Base-by-base conservation (phyloP, 2,113 vertebrate genomes). In the Oreochromis spilurus region DNA sequence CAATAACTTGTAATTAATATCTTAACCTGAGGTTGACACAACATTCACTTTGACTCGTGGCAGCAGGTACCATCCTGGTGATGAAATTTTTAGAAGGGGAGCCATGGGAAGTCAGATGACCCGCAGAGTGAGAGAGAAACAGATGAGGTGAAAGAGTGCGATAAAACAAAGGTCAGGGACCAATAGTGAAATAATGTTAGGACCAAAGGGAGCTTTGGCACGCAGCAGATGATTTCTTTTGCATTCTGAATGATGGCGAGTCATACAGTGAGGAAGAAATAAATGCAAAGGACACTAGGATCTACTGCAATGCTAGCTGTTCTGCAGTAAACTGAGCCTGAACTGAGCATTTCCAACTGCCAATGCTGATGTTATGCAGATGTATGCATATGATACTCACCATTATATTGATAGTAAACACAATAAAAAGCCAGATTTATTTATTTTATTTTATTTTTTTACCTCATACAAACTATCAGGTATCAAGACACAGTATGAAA, bases 61-160 rank as follows among this genome's bases (percentile, higher is more conserved):
- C 90, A 84, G 79, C 83, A 84, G 89, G 90, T 84, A 85, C 77
- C 83, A 24, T 60, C 40, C 55, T 60, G 80, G 58, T 90, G 89
- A 93, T 95, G 75, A 93, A 55, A 89, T 81, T 90, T 94, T 92
- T 78, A 93, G 88, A 65, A 90, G 84, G 45, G 19, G 55, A 79
- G 38, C 87, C 70, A 38, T 60, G 26, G 87, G 91, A 92, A 60
- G 82, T 82, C 79, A 8, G 85, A 55, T 48, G 9, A 81, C 89
- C 88, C 77, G 58, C 88, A 48, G 87, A 80, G 87, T 50, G 79
- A 57, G 31, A 82, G 77, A 48, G 34, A 81, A 50, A 87, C 11
- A 87, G 65, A 38, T 31, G 6, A 29, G 57, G 58, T 14, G 55
- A 72, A 81, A 65, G 31, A 9, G 70, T 48, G 14, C 7, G 4